Conservation (phyloP, 2,113 vertebrate genomes). For the Dipodomys spectabilis region DNA sequence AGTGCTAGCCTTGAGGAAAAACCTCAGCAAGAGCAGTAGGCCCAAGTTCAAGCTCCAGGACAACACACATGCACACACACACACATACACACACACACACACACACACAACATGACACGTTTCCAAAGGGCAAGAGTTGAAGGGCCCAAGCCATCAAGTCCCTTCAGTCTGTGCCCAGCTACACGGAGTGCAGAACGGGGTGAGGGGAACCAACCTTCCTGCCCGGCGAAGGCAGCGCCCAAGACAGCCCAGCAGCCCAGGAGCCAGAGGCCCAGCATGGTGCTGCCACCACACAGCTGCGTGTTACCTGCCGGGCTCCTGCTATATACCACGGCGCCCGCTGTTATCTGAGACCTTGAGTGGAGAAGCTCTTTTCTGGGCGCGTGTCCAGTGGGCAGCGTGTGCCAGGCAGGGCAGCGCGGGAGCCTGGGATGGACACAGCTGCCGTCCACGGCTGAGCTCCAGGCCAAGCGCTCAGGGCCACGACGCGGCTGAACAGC, state of each 20-base stretch:
- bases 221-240: neutral
- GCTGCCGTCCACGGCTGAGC: constrained; percentile 78
- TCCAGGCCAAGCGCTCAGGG: constrained; percentile 80
- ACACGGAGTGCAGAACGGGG: too few species aligned
- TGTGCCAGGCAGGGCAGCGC: neutral
- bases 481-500: neutral
- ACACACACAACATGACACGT: too few species aligned
- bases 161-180: too few species aligned
- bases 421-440: constrained; percentile 42
- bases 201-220: too few species aligned
- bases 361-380: neutral
- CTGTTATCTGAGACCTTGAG: constrained; percentile 41
- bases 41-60: too few species aligned
- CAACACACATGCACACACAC: too few species aligned
- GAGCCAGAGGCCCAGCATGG: constrained; percentile 51
- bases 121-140: too few species aligned
- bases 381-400: neutral
- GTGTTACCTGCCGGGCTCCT: accelerated
- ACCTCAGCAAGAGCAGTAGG: too few species aligned
- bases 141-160: too few species aligned
- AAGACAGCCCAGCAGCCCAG: constrained; percentile 39
- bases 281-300: accelerated
- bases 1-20: too few species aligned
- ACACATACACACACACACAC: too few species aligned
- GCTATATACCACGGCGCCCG: neutral